Base-by-base conservation (phyloP, 2,113 vertebrate genomes). In the Campylomormyrus numenius region DNA sequence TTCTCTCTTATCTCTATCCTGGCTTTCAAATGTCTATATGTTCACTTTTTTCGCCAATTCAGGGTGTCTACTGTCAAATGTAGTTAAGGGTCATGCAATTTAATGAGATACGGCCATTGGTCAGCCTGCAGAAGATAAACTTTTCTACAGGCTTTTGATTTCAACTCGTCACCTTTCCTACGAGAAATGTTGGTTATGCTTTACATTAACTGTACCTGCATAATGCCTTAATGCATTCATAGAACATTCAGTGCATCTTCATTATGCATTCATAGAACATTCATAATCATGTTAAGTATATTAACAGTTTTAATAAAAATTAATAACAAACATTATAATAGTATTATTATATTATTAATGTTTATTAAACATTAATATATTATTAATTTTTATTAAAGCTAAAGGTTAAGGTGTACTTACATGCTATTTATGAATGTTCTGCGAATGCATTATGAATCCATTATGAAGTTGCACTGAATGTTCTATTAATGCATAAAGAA, bases 11-110 rank as follows among this genome's bases (percentile, higher is more conserved):
- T 93, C 93, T 90, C 91, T 91, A 91, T 91, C 58, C 91, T 90
- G 50, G 88, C 88, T 92, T 94, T 93, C 92, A 95, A 94, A 10
- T 94, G 94, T 92, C 94, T 88, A 74, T 46, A 91, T 94, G 92
- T 94, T 80, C 91, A 92, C 93, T 91, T 93, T 89, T 89, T 88
- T 39, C 8, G 0, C 31, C 24, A 85, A 3, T 85, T 85, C 39
- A 85, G 80, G 19, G 17, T 0, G 6, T 77, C 1, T 77, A 77
- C 31, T n/a, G 31, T 17, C 15, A 77, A 19, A 39, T 77, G 15
- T 77, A 39, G 27, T 77, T 77, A 5, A 35, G 31, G 70, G 27
- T 77, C 31, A 77, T 77, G 3, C 35, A 77, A 39, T 77, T 77
- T 77, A 77, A 39, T 77, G 70, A 35, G 1, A 39, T 77, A 15